phyloP scores from a whole-genome alignment of 1,140 invertebrate species.

The Pachypsylla venusta region DNA sequence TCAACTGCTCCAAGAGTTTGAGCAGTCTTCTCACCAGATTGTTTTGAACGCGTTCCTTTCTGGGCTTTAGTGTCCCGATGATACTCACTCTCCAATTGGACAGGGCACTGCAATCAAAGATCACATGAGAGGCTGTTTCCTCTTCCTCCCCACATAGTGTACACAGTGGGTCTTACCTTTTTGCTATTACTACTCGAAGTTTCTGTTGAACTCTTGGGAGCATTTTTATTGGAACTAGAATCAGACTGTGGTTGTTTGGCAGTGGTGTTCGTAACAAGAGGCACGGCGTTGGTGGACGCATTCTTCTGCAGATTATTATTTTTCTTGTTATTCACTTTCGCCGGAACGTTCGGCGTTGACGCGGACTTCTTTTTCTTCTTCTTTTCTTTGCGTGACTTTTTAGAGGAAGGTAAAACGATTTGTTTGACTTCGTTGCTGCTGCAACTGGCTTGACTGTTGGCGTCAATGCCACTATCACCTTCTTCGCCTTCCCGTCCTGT shows the following conservation, averaged over 20 bases:
- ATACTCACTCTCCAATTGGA: too few relatives aligned
- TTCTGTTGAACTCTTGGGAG: too few relatives aligned
- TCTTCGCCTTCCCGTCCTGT: conserved; percentile 48
- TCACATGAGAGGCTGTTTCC: too few relatives aligned
- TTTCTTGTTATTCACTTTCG: conserved; percentile 1
- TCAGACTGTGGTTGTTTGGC: neutral
- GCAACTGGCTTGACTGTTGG: conserved; percentile 68
- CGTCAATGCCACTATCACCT: conserved; percentile 73
- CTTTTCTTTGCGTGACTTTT: conserved; percentile 53
- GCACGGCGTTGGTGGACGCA: neutral
- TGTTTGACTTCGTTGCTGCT: conserved; percentile 55
- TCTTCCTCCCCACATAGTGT: too few relatives aligned
- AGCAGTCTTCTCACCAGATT: too few relatives aligned
- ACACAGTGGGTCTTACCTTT: neutral
- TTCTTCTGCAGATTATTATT: conserved; percentile 10
- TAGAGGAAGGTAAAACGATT: conserved; percentile 23
- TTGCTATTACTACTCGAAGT: neutral
- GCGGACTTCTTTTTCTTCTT: conserved; percentile 45
- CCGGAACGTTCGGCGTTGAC: neutral
- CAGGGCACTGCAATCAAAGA: too few relatives aligned
- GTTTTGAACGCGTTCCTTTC: too few relatives aligned
- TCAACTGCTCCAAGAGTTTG: too few relatives aligned
- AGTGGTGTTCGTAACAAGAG: neutral
- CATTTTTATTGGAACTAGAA: too few relatives aligned
- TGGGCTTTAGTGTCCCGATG: too few relatives aligned